A percentile compares a stretch with the other conserved stretches of the same genome.
phyloP scores from a whole-genome alignment of 2,797 vertebrate genomes.

The Gallinago stenura region DNA sequence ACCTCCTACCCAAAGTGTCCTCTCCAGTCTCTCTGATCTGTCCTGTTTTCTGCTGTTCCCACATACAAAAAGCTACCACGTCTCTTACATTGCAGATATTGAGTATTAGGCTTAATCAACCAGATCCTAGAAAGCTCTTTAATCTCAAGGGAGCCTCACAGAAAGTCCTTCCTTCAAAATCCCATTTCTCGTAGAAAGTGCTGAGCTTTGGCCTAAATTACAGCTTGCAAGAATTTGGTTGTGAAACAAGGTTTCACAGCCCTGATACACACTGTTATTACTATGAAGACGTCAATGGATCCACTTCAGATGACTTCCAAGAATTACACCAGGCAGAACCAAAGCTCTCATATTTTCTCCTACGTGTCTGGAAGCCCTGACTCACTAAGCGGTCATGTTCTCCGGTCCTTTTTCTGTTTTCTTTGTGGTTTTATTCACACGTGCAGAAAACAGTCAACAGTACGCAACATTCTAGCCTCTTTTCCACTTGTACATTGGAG shows the following conservation, averaged over 20 bases:
- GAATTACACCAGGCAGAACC: background rate
- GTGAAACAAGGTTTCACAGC: background rate
- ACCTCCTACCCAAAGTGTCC: background rate
- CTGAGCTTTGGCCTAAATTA: background rate
- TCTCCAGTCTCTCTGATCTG: background rate
- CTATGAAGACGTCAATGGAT: background rate
- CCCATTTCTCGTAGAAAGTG: background rate
- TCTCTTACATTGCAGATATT: background rate
- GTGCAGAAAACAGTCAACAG: background rate
- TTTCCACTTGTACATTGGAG: conserved; percentile 12
- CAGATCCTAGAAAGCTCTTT: background rate
- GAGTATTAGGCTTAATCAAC: background rate
- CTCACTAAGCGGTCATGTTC: background rate
- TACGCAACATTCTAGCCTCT: background rate
- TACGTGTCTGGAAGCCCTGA: background rate
- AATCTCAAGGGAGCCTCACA: background rate
- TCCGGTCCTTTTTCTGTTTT: conserved; percentile 6
- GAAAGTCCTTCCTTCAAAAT: background rate
- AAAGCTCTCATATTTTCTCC: background rate
- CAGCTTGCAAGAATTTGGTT: background rate
- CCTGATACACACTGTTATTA: background rate
- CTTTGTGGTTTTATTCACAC: background rate
- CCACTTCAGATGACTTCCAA: background rate
- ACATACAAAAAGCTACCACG: background rate
- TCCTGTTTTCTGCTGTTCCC: background rate